phyloP scores from a whole-genome alignment of 2,888 invertebrate species.

The Branchellion lobata region DNA sequence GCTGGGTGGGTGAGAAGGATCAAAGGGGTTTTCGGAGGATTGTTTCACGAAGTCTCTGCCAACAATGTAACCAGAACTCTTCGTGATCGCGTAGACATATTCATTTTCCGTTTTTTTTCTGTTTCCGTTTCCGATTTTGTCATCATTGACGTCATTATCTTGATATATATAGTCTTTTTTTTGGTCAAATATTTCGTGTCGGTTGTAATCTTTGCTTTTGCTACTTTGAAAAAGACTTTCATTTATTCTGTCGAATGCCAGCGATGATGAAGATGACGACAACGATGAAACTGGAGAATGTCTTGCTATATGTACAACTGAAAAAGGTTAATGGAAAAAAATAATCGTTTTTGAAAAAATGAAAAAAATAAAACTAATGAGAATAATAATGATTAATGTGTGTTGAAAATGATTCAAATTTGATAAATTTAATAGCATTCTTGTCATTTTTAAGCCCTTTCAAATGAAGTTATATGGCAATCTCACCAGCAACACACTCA shows the following conservation, averaged over 20 bases:
- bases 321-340: background rate
- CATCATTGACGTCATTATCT: constrained; percentile 1
- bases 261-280: too few relatives aligned
- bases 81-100: constrained; percentile 2
- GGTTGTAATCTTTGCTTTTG: background rate
- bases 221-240: background rate
- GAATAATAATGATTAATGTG: too few relatives aligned
- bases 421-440: too few relatives aligned
- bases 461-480: too few relatives aligned
- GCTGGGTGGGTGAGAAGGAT: background rate
- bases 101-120: background rate
- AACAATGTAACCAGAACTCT: background rate
- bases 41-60: background rate
- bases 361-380: too few relatives aligned
- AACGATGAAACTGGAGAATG: background rate
- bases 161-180: background rate
- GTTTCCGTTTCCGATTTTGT: constrained; percentile 11
- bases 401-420: too few relatives aligned
- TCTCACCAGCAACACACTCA: constrained; percentile 46
- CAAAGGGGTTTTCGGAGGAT: background rate
- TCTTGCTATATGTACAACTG: constrained; percentile 5
- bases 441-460: too few relatives aligned
- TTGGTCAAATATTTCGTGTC: background rate
- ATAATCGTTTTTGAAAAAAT: background rate
- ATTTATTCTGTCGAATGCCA: background rate